phyloP scores from a whole-genome alignment of 2,797 vertebrate species.

The Kryptopterus vitreolus region DNA sequence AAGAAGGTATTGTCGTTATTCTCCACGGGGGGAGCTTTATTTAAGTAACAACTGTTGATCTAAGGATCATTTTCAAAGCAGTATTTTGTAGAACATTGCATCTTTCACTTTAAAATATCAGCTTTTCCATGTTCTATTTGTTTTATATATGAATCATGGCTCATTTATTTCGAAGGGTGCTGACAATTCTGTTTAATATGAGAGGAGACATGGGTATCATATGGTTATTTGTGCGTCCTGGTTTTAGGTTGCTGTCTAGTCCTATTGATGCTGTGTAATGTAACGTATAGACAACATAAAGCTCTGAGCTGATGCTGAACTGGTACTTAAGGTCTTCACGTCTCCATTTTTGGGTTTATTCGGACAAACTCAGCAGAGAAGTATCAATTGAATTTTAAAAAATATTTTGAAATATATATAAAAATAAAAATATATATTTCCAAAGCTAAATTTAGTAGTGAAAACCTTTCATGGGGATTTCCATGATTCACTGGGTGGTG shows the following conservation, averaged over 20 bases:
- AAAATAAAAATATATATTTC: too few relatives aligned
- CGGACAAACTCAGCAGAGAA: neutral
- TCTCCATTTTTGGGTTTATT: neutral
- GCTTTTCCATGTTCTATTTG: neutral
- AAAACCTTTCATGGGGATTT: neutral
- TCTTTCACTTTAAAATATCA: neutral
- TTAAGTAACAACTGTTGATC: neutral
- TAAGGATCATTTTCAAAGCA: neutral
- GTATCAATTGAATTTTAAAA: neutral
- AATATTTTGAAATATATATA: too few relatives aligned
- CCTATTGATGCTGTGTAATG: neutral
- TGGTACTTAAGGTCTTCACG: neutral
- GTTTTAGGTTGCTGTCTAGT: conserved; percentile 28
- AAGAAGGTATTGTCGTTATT: neutral
- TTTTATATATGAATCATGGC: neutral
- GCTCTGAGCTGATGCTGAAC: neutral
- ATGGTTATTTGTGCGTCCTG: conserved; percentile 26
- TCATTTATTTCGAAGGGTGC: neutral
- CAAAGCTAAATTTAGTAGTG: neutral
- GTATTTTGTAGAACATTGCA: neutral
- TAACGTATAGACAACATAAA: conserved; percentile 5
- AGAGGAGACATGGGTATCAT: conserved; percentile 24
- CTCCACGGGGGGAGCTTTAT: neutral
- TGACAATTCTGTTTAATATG: conserved; percentile 24
- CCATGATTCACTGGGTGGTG: neutral